These are phyloP conservation scores for Psittacula cyanocephala DNA, from an alignment of 2,113 vertebrate species.

Conservation along the genomic window DNA sequence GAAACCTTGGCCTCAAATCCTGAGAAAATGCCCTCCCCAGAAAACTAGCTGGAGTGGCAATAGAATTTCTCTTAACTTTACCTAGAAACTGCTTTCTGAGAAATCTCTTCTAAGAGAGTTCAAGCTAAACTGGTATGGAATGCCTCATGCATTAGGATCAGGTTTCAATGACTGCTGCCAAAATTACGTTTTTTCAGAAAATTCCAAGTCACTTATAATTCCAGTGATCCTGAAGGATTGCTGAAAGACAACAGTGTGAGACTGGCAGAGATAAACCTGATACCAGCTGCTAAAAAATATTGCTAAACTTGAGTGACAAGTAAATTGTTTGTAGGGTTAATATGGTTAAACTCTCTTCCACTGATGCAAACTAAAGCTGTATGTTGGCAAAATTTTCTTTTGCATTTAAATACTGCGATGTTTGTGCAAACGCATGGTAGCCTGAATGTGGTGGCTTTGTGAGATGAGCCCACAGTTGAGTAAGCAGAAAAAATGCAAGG, in stretches of 20 bases:
- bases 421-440: neutral
- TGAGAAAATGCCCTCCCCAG: neutral
- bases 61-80: neutral
- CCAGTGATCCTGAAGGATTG: conserved; percentile 22
- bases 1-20: neutral
- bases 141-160: neutral
- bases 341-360: neutral
- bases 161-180: conserved; percentile 21
- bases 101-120: neutral
- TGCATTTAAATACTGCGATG: neutral
- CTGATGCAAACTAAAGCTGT: neutral
- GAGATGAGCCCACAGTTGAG: neutral
- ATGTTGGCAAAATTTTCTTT: neutral
- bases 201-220: conserved; percentile 30
- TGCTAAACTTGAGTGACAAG: neutral
- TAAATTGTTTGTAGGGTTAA: neutral
- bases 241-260: conserved; percentile 5
- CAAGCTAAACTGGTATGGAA: neutral
- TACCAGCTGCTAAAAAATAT: neutral
- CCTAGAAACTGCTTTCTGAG: neutral
- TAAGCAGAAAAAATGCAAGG: conserved; percentile 7
- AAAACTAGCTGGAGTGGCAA: neutral
- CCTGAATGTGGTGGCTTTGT: neutral
- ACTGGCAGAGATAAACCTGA: neutral
- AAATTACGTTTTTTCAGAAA: conserved; percentile 30